phyloP scores from a whole-genome alignment of 1,140 invertebrate genomes.

The Ditylenchus dipsaci region DNA sequence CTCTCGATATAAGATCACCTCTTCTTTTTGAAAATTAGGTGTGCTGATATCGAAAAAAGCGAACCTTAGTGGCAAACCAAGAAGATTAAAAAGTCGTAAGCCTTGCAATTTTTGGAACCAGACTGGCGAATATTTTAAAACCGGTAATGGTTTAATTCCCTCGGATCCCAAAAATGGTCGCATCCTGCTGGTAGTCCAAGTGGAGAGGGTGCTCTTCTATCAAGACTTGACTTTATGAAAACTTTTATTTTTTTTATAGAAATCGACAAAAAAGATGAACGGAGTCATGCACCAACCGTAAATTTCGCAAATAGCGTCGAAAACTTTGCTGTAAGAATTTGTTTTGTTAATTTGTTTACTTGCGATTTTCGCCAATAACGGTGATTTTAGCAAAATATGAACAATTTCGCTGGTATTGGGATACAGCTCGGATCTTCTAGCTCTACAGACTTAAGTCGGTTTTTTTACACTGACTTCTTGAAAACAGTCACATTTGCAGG shows the following conservation, averaged over 20 bases:
- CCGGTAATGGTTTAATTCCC: too few species aligned
- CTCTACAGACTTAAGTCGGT: constrained; percentile 25
- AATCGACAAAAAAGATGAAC: background rate
- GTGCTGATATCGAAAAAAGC: too few species aligned
- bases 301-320: background rate
- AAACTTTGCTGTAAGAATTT: constrained; percentile 4
- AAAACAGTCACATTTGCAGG: background rate
- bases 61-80: too few species aligned
- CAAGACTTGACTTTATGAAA: too few species aligned
- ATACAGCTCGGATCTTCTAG: constrained; percentile 35
- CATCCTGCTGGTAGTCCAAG: too few species aligned
- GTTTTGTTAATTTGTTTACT: background rate
- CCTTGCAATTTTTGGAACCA: too few species aligned
- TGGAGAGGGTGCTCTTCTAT: background rate
- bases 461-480: too few species aligned
- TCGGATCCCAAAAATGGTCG: too few species aligned
- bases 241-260: background rate
- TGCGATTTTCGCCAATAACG: background rate
- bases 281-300: background rate
- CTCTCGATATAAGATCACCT: too few species aligned
- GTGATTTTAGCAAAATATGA: background rate
- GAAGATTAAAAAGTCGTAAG: too few species aligned
- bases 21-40: too few species aligned
- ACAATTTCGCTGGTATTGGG: background rate
- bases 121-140: too few species aligned